Evolutionary conservation across 2,888 invertebrate species (phyloP).

Genomic region (Drosophila conformis): DNA sequence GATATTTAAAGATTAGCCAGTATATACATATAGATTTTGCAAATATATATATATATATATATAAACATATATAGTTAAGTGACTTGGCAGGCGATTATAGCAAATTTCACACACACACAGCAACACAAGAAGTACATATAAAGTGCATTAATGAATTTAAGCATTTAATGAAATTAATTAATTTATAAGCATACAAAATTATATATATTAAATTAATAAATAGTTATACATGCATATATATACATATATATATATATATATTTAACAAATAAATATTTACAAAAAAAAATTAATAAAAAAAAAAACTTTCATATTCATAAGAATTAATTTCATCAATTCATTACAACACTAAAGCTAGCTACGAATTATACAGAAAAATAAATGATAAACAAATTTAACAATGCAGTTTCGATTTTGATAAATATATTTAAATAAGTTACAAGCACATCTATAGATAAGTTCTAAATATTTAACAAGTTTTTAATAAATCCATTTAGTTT

Average conservation of each 20-base stretch:
- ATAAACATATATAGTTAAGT: constrained; percentile 60
- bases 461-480: constrained; percentile 15
- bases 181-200: constrained; percentile 71
- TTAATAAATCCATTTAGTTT: constrained; percentile 13
- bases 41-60: constrained; percentile 46
- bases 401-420: constrained; percentile 52
- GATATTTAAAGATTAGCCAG: constrained; percentile 35
- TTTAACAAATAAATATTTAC: constrained; percentile 54
- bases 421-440: constrained; percentile 48
- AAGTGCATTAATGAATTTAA: constrained; percentile 85
- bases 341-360: constrained; percentile 45
- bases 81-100: constrained; percentile 56
- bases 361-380: constrained; percentile 52
- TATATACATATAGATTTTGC: constrained; percentile 37
- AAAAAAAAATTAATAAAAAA: constrained; percentile 26
- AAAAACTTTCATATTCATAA: constrained; percentile 42
- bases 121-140: constrained; percentile 83
- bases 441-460: constrained; percentile 39
- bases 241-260: constrained; percentile 35
- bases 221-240: constrained; percentile 45
- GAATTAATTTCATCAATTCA: constrained; percentile 41
- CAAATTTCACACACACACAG: constrained; percentile 73
- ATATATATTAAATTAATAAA: constrained; percentile 41
- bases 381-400: constrained; percentile 29
- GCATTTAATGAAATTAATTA: constrained; percentile 79